These are phyloP conservation scores for Colinus virginianus DNA, from an alignment of 2,113 vertebrate genomes.

Conservation along the genomic window DNA sequence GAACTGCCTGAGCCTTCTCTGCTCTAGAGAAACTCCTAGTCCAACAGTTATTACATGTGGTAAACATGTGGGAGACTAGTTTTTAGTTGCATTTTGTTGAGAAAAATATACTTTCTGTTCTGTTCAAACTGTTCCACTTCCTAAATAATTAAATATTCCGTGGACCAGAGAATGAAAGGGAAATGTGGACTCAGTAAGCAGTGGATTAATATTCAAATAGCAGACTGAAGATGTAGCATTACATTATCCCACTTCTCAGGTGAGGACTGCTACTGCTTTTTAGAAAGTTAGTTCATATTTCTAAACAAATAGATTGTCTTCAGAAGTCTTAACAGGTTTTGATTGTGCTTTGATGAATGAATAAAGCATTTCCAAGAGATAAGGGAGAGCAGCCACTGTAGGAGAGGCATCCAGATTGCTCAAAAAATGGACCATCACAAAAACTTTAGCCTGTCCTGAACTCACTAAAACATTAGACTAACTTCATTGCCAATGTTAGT, in stretches of 20 bases:
- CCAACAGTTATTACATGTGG: neutral
- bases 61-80: conserved; percentile 41
- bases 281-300: neutral
- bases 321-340: neutral
- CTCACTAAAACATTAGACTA: neutral
- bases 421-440: neutral
- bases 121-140: conserved; percentile 4
- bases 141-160: conserved; percentile 40
- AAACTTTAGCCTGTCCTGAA: neutral
- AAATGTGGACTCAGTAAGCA: neutral
- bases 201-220: neutral
- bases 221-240: neutral
- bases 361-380: neutral
- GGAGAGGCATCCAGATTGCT: neutral
- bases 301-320: neutral
- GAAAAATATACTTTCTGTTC: neutral
- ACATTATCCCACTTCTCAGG: rapidly evolving
- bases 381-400: neutral
- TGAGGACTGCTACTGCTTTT: neutral
- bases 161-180: conserved; percentile 16
- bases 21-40: neutral
- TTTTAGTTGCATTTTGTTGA: neutral
- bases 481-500: neutral
- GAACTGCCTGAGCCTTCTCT: conserved; percentile 21
- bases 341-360: neutral